These are phyloP conservation scores for Cerastoderma edule DNA, from an alignment of 2,888 invertebrate species.

Conservation along the genomic window DNA sequence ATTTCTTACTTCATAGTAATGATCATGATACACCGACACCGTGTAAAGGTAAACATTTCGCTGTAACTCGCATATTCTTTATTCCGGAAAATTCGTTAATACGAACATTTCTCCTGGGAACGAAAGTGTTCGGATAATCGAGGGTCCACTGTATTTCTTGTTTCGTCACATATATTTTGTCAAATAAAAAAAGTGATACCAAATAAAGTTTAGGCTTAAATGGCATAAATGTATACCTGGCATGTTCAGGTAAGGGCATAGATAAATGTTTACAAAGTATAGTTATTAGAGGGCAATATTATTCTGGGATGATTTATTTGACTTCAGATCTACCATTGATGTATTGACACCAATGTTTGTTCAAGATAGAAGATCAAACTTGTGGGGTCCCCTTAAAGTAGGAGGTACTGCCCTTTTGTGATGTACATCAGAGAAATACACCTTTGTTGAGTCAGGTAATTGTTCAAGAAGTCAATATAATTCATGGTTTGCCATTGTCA, in stretches of 20 bases:
- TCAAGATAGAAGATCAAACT: neutral
- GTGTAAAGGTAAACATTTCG: no score
- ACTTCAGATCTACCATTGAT: neutral
- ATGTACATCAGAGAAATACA: neutral
- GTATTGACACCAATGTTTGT: conserved; percentile 19
- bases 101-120: no score
- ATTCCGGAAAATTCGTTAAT: no score
- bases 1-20: no score
- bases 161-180: neutral
- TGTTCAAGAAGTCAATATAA: neutral
- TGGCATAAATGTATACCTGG: neutral
- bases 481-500: no score
- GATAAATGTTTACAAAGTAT: no score
- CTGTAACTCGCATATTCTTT: no score
- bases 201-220: neutral
- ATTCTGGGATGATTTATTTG: conserved; percentile 22
- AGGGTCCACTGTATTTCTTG: neutral
- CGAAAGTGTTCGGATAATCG: neutral
- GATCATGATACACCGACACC: no score
- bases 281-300: neutral
- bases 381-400: conserved; percentile 1
- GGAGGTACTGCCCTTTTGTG: neutral
- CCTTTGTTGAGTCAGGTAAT: neutral
- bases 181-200: neutral
- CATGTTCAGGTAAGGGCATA: no score